phyloP scores from a whole-genome alignment of 2,113 vertebrate genomes.

The Mirza zaza region DNA sequence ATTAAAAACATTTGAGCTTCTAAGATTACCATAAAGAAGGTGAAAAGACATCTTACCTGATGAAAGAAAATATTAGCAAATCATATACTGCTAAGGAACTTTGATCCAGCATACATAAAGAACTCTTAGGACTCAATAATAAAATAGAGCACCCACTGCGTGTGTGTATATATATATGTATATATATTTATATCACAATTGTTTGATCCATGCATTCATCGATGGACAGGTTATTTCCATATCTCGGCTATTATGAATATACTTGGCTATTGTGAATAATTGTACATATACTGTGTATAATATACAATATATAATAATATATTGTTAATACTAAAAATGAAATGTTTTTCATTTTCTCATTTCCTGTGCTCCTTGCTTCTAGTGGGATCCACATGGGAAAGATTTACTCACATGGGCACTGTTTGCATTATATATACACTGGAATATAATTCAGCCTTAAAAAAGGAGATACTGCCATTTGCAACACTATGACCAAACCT shows the following conservation, averaged over 20 bases:
- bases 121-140: not conserved
- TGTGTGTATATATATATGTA: not conserved
- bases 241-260: not conserved
- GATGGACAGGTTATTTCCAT: not conserved
- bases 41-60: not conserved
- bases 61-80: not conserved
- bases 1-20: not conserved
- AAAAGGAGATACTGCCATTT: not conserved
- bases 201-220: not conserved
- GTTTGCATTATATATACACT: not conserved
- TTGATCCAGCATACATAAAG: not conserved
- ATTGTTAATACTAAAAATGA: too few species aligned
- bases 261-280: not conserved
- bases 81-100: not conserved
- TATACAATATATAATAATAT: too few species aligned
- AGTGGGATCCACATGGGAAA: too few species aligned
- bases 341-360: too few species aligned
- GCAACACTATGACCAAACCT: not conserved
- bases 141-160: not conserved
- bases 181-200: not conserved
- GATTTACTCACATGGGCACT: too few species aligned
- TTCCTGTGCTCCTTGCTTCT: too few species aligned
- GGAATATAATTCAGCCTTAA: not conserved
- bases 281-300: too few species aligned
- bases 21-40: not conserved